Base-by-base conservation (phyloP, 2,888 invertebrate species). In the Julus scanicus region DNA sequence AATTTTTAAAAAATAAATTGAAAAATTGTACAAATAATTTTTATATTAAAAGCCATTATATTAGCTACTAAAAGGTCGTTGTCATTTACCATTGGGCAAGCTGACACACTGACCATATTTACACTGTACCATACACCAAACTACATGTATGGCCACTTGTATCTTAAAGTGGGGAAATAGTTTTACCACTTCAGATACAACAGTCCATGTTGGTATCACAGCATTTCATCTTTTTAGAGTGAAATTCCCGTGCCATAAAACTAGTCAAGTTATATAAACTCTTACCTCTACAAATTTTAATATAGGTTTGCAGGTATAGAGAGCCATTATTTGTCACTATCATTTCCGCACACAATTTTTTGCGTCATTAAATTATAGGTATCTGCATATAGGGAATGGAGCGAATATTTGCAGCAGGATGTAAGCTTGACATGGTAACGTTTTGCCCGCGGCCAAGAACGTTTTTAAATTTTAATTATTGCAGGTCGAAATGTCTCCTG, bases 401-500 rank as follows among this genome's bases (percentile, higher is more conserved):
- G 17, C 53, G 53, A 53, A 53, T 53, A 17, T 13, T 53, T 17
- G 53, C 8, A n/a, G 63, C 63, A 37, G 71, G 71, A 71, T 71
- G 29, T 29, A 71, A 71, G 71, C 71, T 29, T 71, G 71, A 71
- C 71, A 71, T 71, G 71, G 71, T 71, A 71, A 71, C 29, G 29
- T 71, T 71, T 29, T 20, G 71, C 71, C 71, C 13, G 29, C 29
- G 29, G 71, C 9, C n/a, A 71, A 11, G 29, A 71, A 71, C 71
- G 71, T 71, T 71, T 71, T 71, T 29, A 71, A 29, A 29, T 29
- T 71, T 71, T 71, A 71, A 71, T 71, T 71, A 71, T 71, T 71
- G 71, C 71, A 29, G 71, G 71, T 71, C 71, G 71, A 71, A 71
- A 71, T 71, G 71, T 71, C 71, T 71, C 29, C 71, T 71, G 71